phyloP scores from a whole-genome alignment of 2,113 vertebrate genomes.

The Rhinoptilus africanus region DNA sequence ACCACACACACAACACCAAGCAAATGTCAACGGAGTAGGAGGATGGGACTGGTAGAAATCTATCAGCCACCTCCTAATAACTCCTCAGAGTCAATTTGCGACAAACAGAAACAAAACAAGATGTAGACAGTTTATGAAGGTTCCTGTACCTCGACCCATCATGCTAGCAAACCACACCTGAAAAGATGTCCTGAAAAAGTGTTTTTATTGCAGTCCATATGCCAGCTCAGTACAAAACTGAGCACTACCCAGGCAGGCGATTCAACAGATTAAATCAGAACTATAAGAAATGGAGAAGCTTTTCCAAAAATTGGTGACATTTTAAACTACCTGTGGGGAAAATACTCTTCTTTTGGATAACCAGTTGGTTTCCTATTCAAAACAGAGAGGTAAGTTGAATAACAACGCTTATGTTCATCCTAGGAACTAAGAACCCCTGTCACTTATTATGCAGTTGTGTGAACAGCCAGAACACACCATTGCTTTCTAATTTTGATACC shows the following conservation, averaged over 20 bases:
- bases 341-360: neutral
- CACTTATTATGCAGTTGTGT: neutral
- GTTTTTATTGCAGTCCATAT: neutral
- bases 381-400: neutral
- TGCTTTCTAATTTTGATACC: neutral
- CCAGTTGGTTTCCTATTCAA: neutral
- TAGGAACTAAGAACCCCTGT: neutral
- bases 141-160: neutral
- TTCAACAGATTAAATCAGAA: neutral
- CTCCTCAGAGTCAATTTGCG: neutral
- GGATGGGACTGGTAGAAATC: neutral
- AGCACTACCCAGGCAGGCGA: neutral
- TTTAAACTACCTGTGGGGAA: neutral
- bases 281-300: neutral
- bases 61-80: neutral
- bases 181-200: neutral
- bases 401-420: neutral
- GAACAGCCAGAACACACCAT: neutral
- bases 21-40: neutral
- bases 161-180: neutral
- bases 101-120: neutral
- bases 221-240: neutral
- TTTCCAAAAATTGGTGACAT: neutral
- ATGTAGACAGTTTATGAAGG: neutral
- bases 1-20: neutral